Percentiles rank a stretch among this genome's conserved stretches.
phyloP scores from a whole-genome alignment of 2,113 vertebrate species.

The Oryctolagus cuniculus region DNA sequence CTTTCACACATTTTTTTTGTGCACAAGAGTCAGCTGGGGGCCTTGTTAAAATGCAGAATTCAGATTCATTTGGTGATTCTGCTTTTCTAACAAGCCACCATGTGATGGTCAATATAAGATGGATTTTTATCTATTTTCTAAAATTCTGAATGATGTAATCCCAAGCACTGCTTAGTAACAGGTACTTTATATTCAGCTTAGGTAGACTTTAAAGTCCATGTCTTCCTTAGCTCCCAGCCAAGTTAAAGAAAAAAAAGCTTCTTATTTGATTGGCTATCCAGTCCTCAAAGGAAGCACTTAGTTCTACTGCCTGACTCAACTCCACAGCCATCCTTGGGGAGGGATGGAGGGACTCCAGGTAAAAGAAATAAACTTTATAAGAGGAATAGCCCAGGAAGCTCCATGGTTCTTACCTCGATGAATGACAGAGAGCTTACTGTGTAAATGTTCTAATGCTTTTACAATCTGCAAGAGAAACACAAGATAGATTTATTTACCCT shows the following conservation, averaged over 20 bases:
- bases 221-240: neutral
- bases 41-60: neutral
- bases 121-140: neutral
- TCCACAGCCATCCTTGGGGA: neutral
- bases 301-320: neutral
- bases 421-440: conserved; percentile 98
- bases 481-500: conserved; percentile 41
- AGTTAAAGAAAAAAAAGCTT: neutral
- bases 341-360: neutral
- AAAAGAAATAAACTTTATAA: neutral
- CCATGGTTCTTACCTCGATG: conserved; percentile 93
- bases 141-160: neutral
- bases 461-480: conserved; percentile 92
- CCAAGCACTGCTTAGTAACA: neutral
- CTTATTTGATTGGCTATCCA: neutral
- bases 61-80: neutral
- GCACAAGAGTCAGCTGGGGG: neutral
- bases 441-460: conserved; percentile 97
- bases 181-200: neutral
- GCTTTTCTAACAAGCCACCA: neutral
- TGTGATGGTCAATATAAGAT: neutral
- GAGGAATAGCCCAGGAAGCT: neutral
- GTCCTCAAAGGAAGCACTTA: neutral
- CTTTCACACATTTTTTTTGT: neutral
- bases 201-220: neutral